Conservation (phyloP, 2,113 vertebrate genomes). For the Scomber colias region DNA sequence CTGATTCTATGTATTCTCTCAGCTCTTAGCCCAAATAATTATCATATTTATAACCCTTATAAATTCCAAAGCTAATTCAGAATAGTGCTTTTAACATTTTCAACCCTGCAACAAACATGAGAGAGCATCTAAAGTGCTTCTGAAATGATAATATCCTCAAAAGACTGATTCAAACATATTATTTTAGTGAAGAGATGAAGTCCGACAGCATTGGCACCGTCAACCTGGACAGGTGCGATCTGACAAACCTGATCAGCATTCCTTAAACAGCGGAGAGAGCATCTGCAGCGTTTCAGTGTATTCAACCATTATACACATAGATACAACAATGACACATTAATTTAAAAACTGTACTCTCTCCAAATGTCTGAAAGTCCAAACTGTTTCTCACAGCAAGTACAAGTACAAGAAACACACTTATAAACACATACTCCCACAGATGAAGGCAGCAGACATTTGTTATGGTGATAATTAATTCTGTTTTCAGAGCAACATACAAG, state of each 20-base stretch:
- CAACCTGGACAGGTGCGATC: conserved; percentile 36
- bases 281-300: conserved; percentile 18
- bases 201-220: conserved; percentile 11
- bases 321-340: not conserved
- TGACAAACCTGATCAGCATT: conserved; percentile 48
- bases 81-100: too few species aligned
- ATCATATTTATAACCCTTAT: too few species aligned
- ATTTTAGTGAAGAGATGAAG: conserved; percentile 26
- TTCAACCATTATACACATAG: not conserved
- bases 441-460: conserved; percentile 69
- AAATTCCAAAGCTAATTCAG: too few species aligned
- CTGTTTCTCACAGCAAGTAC: conserved; percentile 42
- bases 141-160: not conserved
- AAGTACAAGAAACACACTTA: conserved; percentile 49
- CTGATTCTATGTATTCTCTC: too few species aligned
- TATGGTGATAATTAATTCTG: conserved; percentile 74
- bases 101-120: not conserved
- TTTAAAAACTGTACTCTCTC: conserved; percentile 36
- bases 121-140: not conserved
- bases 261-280: not conserved
- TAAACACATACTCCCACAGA: conserved; percentile 65
- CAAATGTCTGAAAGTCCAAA: conserved; percentile 47
- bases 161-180: conserved; percentile 13
- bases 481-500: conserved; percentile 45
- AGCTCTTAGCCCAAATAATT: too few species aligned